Base-by-base conservation (phyloP, 1,140 invertebrate species). In the Mya arenaria region DNA sequence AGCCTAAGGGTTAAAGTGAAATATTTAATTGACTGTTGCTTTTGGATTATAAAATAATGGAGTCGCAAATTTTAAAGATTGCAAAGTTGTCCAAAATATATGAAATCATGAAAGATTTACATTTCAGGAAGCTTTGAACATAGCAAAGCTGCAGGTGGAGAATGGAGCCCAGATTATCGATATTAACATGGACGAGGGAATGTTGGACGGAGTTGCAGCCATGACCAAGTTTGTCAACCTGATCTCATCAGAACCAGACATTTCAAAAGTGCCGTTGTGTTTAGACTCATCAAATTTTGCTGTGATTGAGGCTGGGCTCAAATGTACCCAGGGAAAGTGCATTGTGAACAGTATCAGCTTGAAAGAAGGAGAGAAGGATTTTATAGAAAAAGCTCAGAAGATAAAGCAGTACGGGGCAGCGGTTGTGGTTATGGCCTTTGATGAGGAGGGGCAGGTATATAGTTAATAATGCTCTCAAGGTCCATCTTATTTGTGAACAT, bases 141-240 rank as follows among this genome's bases (percentile, higher is more conserved):
- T 95, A 81, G 95, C 95, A 28, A 95, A 95, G 86, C 48, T 84
- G 15, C 95, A 95, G 89, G 95, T 95, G 17, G 95, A 95, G 87
- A 94, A 94, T 89, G 95, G 95, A 60, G 95, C 95, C 2, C 95
- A 95, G 90, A 89, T 95, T 39, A 74, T 95, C 34, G 95, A 95
- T 89, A 94, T 95, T 37, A 95, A 95, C 86, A 94, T 95, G 94
- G 95, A 95, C 89, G 95, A 95, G 89, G 95, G 95, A 19, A 94
- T 95, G 93, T 89, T 95, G 44, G 94, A 95, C 89, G 94, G 95
- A 4, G 88, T 92, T 37, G 86, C 89, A 4, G 94, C 94, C 4
- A 95, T 95, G 94, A 90, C 93, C 6, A 94, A 93, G 48, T 95
- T 95, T 92, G 89, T 95, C 2, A 95, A 95, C 87, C 89, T 95